Conservation (phyloP, 2,113 vertebrate species). For the Euleptes europaea region DNA sequence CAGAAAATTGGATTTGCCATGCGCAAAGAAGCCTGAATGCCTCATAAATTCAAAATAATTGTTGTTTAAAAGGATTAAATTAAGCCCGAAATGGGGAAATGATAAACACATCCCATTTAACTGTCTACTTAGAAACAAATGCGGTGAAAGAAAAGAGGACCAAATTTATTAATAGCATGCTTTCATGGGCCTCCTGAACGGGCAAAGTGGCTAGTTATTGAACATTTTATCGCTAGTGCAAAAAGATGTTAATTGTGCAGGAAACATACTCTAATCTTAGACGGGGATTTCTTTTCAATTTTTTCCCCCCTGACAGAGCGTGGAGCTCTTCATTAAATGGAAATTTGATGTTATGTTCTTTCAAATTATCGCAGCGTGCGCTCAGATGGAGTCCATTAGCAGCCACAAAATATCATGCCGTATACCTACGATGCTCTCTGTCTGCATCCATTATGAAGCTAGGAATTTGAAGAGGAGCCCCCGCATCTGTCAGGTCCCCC, state of each 20-base stretch:
- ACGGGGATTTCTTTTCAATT: conserved; percentile 30
- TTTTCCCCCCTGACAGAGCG: not conserved
- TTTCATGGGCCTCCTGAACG: conserved; percentile 82
- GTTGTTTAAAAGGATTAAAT: conserved; percentile 81
- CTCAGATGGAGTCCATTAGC: conserved; percentile 84
- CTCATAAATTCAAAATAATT: conserved; percentile 75
- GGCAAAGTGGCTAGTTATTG: conserved; percentile 82
- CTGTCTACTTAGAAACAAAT: conserved; percentile 77
- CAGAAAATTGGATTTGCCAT: conserved; percentile 62
- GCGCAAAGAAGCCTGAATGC: conserved; percentile 70
- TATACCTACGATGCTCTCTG: conserved; percentile 63
- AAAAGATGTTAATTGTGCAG: conserved; percentile 79
- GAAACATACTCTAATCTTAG: conserved; percentile 84
- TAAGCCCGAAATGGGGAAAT: conserved; percentile 78
- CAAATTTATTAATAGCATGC: conserved; percentile 83
- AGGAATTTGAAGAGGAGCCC: conserved; percentile 76
- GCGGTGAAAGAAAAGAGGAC: conserved; percentile 78
- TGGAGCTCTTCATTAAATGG: conserved; percentile 85
- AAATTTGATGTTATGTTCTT: conserved; percentile 91
- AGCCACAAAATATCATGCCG: conserved; percentile 71
- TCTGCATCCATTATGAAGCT: conserved; percentile 70
- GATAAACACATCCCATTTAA: conserved; percentile 78
- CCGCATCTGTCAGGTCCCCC: conserved; percentile 74
- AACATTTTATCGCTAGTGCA: conserved; percentile 84
- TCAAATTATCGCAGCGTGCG: conserved; percentile 83